phyloP scores from a whole-genome alignment of 2,888 invertebrate species.

The Anthrax anthrax region DNA sequence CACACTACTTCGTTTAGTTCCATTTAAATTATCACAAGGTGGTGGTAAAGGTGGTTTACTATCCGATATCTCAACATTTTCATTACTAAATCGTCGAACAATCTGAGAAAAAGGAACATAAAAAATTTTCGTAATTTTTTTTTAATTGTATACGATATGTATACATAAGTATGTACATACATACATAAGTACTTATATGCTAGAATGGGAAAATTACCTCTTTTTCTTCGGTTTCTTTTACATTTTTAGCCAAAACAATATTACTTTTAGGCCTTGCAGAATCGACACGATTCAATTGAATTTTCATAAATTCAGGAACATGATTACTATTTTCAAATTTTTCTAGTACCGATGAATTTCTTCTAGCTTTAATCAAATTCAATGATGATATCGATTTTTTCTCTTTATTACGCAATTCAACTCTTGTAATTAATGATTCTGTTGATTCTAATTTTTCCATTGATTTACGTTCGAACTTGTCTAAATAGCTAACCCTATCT shows the following conservation, averaged over 20 bases:
- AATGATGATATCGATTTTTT: neutral
- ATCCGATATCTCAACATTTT: slow-evolving; percentile 33
- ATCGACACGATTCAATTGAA: slow-evolving; percentile 57
- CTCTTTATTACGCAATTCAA: slow-evolving; percentile 3
- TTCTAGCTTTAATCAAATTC: slow-evolving; percentile 1
- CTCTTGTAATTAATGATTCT: neutral
- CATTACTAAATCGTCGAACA: slow-evolving; percentile 33
- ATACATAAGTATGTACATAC: no score
- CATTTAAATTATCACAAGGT: no score
- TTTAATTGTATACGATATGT: no score
- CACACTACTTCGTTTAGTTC: slow-evolving; percentile 1
- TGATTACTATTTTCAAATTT: slow-evolving; percentile 11
- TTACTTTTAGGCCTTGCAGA: slow-evolving; percentile 43
- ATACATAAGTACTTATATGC: no score
- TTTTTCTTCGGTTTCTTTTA: slow-evolving; percentile 25
- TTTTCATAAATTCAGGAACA: slow-evolving; percentile 54
- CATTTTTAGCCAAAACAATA: slow-evolving; percentile 48
- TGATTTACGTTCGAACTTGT: neutral
- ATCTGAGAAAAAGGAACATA: slow-evolving; percentile 4
- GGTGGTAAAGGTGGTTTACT: slow-evolving; percentile 18
- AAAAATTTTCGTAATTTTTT: neutral
- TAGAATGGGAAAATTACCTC: slow-evolving; percentile 6
- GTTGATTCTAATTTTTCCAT: neutral
- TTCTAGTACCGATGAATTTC: slow-evolving; percentile 7
- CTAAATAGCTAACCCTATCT: neutral